phyloP scores from a whole-genome alignment of 2,888 invertebrate species.

The Stenoptilia bipunctidactyla region DNA sequence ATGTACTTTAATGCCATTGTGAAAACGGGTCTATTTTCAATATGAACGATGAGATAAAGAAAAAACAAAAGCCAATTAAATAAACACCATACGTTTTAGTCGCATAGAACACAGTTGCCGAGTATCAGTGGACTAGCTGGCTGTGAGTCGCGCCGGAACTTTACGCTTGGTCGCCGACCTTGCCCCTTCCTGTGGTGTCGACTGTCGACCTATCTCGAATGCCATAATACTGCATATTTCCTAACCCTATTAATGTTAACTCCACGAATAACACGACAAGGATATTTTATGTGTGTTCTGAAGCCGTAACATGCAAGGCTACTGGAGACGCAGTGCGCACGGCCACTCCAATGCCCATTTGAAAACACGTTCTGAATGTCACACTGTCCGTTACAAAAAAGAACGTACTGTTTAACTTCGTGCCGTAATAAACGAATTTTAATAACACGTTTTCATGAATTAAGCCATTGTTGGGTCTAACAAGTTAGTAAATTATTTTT shows the following conservation, averaged over 20 bases:
- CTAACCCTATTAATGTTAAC: not conserved
- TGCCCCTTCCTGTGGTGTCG: conserved; percentile 54
- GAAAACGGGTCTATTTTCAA: too few species aligned
- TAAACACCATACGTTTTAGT: too few species aligned
- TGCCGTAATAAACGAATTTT: not conserved
- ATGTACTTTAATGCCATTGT: too few species aligned
- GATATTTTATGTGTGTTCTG: not conserved
- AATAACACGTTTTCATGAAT: not conserved
- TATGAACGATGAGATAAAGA: too few species aligned
- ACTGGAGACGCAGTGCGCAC: not conserved
- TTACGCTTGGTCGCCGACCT: conserved; percentile 63
- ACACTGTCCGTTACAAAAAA: not conserved
- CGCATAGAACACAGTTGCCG: too few species aligned
- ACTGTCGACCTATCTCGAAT: conserved; percentile 16
- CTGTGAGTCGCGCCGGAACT: conserved; percentile 53
- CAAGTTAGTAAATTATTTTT: too few species aligned
- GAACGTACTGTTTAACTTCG: not conserved
- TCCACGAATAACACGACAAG: not conserved
- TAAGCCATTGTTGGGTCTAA: not conserved
- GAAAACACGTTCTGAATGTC: conserved; percentile 1
- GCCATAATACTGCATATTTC: conserved; percentile 2
- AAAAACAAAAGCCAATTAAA: too few species aligned
- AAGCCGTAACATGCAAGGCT: not conserved
- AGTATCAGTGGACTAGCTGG: conserved; percentile 6
- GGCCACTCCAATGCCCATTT: not conserved